These are phyloP conservation scores for Dicyrtomina minuta DNA, from an alignment of 2,888 invertebrate genomes.

Conservation along the genomic window DNA sequence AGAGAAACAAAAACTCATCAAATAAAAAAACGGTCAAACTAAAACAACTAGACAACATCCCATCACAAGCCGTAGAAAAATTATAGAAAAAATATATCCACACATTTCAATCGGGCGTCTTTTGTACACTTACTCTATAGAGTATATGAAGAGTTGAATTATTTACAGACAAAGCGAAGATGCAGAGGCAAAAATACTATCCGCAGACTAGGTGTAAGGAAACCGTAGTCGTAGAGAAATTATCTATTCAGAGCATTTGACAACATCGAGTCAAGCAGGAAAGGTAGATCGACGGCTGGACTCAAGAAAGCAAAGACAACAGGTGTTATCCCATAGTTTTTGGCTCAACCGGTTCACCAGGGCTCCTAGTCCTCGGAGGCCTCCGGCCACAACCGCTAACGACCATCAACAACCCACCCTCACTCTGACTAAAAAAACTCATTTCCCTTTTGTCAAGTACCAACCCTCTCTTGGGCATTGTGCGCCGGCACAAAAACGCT, in stretches of 20 bases:
- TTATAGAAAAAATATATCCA: too few relatives aligned
- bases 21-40: too few relatives aligned
- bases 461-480: constrained; percentile 36
- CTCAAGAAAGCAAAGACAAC: constrained; percentile 50
- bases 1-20: too few relatives aligned
- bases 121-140: too few relatives aligned
- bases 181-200: not conserved
- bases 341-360: constrained; percentile 52
- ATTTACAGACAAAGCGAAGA: too few relatives aligned
- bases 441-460: constrained; percentile 53
- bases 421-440: constrained; percentile 51
- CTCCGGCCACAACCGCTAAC: constrained; percentile 53
- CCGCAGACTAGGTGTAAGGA: too few relatives aligned
- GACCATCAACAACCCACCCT: constrained; percentile 53
- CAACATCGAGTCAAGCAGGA: constrained; percentile 40
- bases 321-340: constrained; percentile 52
- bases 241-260: constrained; percentile 38
- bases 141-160: too few relatives aligned
- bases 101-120: too few relatives aligned
- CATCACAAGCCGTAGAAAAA: too few relatives aligned
- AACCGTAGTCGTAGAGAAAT: not conserved
- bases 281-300: constrained; percentile 29
- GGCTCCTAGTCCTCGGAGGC: constrained; percentile 40
- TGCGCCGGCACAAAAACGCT: constrained; percentile 39
- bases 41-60: too few relatives aligned